Conservation (phyloP, 2,113 vertebrate genomes). For the Riparia riparia region DNA sequence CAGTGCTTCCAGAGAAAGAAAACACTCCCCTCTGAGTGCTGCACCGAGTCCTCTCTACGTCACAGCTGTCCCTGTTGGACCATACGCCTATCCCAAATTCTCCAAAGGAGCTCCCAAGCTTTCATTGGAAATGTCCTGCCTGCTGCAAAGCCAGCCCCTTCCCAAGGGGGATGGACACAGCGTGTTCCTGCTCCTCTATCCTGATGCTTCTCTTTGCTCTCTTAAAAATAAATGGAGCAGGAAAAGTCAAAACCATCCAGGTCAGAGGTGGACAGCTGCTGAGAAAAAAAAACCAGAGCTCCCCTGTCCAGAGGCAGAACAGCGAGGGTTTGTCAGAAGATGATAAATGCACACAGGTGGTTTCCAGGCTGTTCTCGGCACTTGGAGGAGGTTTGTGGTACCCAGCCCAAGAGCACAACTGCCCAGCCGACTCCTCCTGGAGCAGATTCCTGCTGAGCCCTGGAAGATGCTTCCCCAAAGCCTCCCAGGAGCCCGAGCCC, state of each 20-base stretch:
- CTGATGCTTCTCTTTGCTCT: background rate
- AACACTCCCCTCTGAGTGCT: background rate
- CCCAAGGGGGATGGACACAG: background rate
- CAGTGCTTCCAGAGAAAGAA: background rate
- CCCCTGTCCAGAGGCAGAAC: background rate
- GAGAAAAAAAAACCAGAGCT: background rate
- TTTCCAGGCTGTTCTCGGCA: background rate
- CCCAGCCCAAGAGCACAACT: background rate
- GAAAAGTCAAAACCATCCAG: background rate
- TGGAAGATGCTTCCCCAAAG: background rate
- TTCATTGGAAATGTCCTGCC: background rate
- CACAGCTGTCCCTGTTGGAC: background rate
- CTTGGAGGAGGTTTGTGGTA: background rate
- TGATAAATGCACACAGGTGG: background rate
- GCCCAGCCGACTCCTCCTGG: background rate
- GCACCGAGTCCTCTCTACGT: background rate
- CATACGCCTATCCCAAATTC: fast-evolving
- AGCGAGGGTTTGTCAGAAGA: background rate
- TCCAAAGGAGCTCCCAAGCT: background rate
- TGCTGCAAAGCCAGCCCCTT: background rate
- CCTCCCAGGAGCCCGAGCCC: background rate
- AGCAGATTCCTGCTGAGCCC: background rate
- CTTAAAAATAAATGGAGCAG: background rate
- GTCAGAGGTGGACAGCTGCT: background rate
- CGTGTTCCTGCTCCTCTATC: background rate